phyloP scores from a whole-genome alignment of 2,888 invertebrate species.

The Ramazzottius varieornatus region DNA sequence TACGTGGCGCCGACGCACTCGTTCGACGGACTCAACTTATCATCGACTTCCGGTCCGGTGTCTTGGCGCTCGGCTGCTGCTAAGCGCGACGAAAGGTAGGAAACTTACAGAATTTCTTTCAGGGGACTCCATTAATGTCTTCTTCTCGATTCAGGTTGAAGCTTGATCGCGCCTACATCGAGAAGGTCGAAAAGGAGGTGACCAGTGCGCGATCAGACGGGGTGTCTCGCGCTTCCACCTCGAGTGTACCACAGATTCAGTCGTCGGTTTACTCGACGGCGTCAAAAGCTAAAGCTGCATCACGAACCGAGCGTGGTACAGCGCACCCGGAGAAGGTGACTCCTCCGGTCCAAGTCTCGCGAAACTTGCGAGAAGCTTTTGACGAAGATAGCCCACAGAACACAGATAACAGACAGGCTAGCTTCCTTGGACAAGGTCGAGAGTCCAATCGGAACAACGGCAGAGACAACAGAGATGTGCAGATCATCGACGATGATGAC shows the following conservation, averaged over 20 bases:
- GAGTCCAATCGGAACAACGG: background rate
- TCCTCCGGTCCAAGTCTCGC: background rate
- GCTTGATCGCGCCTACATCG: background rate
- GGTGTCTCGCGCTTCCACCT: slow-evolving; percentile 14
- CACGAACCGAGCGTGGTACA: background rate
- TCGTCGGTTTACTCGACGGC: background rate
- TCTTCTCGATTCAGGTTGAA: background rate
- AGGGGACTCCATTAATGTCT: too few species aligned
- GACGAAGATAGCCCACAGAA: too few species aligned
- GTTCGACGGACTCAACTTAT: too few species aligned
- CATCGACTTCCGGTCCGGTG: background rate
- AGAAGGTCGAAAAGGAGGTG: background rate
- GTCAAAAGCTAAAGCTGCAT: background rate
- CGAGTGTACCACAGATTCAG: slow-evolving; percentile 13
- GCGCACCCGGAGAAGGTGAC: background rate
- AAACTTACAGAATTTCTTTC: background rate
- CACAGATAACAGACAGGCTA: too few species aligned
- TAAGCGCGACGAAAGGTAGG: background rate
- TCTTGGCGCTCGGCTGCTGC: background rate
- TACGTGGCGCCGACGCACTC: background rate
- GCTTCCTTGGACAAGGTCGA: background rate
- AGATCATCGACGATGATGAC: background rate
- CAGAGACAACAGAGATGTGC: background rate
- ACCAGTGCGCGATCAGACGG: background rate
- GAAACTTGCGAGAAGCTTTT: background rate